Percentiles rank a stretch among this genome's conserved stretches.
phyloP scores from a whole-genome alignment of 2,888 invertebrate genomes.

The Apotomis capreana region DNA sequence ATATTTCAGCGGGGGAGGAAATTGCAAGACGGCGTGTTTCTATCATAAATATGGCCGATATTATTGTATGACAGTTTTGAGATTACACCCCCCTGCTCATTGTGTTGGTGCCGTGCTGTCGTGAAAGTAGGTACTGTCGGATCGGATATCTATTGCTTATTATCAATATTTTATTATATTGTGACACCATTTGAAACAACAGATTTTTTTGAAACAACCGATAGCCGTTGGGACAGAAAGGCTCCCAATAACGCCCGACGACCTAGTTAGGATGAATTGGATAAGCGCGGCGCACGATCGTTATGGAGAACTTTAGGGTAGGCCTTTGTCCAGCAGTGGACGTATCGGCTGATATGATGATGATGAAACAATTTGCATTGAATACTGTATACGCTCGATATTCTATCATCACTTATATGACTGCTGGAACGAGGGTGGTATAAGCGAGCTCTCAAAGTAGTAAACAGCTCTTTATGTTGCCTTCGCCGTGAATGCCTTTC shows the following conservation, averaged over 20 bases:
- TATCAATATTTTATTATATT: too few species aligned
- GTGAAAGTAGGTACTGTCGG: not conserved
- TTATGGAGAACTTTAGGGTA: too few species aligned
- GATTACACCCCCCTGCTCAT: constrained; percentile 18
- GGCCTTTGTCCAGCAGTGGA: too few species aligned
- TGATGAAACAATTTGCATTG: too few species aligned
- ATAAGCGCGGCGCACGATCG: too few species aligned
- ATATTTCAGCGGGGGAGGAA: constrained; percentile 34
- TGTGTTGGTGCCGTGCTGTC: constrained; percentile 19
- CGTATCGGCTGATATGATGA: too few species aligned
- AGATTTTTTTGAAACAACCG: too few species aligned
- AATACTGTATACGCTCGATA: not conserved
- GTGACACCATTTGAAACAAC: too few species aligned
- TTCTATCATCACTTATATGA: not conserved
- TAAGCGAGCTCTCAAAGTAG: constrained; percentile 11
- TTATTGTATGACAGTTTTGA: constrained; percentile 19
- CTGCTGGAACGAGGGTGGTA: not conserved
- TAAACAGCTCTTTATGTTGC: constrained; percentile 14
- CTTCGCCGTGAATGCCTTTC: constrained; percentile 20
- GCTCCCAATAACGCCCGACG: too few species aligned
- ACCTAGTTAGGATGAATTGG: too few species aligned
- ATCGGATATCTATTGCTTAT: too few species aligned
- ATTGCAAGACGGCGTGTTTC: constrained; percentile 19
- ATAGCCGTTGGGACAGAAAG: too few species aligned
- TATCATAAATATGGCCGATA: constrained; percentile 23